Conservation (phyloP, 2,113 vertebrate species). For the Sander lucioperca region DNA sequence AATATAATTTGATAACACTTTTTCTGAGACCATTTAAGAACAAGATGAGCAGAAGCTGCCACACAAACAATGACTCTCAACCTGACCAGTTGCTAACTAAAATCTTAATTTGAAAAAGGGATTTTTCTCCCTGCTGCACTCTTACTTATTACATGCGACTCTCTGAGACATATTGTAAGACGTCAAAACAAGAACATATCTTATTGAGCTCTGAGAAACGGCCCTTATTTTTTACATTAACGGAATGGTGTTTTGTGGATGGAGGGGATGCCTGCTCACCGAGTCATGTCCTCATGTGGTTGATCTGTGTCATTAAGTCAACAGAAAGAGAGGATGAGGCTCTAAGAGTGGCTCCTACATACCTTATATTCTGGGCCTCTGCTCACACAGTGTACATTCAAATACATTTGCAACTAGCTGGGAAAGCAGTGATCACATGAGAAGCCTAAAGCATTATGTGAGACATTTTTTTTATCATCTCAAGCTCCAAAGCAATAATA, state of each 20-base stretch:
- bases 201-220: no score
- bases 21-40: background rate
- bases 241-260: background rate
- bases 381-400: background rate
- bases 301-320: background rate
- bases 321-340: background rate
- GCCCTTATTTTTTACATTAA: no score
- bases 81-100: background rate
- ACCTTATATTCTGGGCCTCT: background rate
- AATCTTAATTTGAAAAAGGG: background rate
- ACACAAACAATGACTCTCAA: background rate
- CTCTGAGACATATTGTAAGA: background rate
- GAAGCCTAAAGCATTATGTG: conserved; percentile 16
- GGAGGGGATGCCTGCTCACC: conserved; percentile 1
- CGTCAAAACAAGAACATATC: no score
- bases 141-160: background rate
- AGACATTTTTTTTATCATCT: conserved; percentile 12
- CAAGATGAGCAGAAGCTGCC: background rate
- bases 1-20: background rate
- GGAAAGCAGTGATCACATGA: conserved; percentile 15
- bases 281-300: conserved; percentile 1
- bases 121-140: background rate
- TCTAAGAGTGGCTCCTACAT: background rate
- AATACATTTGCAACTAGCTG: conserved; percentile 14
- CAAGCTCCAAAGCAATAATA: conserved; percentile 2